Evolutionary conservation across 1,140 invertebrate species (phyloP), one percentile per base, ranked within the genome.

Genomic region (Drosophila suzukii): DNA sequence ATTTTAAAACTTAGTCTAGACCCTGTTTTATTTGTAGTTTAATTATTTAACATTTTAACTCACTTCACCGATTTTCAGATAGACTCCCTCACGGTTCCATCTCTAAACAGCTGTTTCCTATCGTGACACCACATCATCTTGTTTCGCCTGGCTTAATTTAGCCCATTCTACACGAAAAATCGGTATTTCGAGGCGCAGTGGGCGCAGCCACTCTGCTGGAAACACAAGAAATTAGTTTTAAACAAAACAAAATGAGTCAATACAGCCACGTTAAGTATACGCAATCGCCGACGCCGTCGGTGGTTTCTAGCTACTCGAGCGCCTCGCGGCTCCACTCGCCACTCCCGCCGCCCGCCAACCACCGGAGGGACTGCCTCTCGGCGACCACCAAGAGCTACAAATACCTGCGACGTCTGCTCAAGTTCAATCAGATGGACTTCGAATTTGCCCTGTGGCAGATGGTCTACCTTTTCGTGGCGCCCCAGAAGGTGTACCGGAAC

Each of bases 371-470:
- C 77, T 97, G 96, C 79, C 95, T 96, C 88, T 96, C 96, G 62
- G 98, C 98, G 46, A 96, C 97, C 50, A 96, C 97, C 5, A 99
- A 99, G 93, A 94, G 97, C 79, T 97, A 97, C 91, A 98, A 98
- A 94, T 99, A 98, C 93, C 93, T 99, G 39, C 93, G 97, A 78
- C 95, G 98, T 83, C 93, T 99, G 39, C 94, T 99, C 27, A 98
- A 98, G 93, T 98, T 98, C 91, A 95, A 97, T 90, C 98, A 99
- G 93, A 99, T 99, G 99, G 99, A 99, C 93, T 99, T 99, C 94
- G 98, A 99, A 92, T 99, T 98, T 94, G 99, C 98, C 3, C 94
- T 97, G 11, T 99, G 98, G 98, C 99, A 99, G 95, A 99, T 99
- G 97, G 93, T 99, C 0, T 99, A 99, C 93, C 93, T 99, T 54